phyloP scores from a whole-genome alignment of 2,113 vertebrate species.

The Formicarius rufipectus region DNA sequence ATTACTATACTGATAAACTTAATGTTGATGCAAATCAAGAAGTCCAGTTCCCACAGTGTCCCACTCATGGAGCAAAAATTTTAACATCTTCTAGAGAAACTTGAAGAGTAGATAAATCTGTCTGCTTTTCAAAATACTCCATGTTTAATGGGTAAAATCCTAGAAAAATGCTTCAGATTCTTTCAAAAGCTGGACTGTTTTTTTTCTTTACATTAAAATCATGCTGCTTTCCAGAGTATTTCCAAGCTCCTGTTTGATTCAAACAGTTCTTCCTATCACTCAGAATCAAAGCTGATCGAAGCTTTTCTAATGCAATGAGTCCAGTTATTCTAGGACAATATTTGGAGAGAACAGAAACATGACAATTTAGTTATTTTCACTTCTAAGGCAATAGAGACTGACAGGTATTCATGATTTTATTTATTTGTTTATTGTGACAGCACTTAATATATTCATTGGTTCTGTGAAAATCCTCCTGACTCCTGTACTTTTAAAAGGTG shows the following conservation, averaged over 20 bases:
- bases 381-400: background rate
- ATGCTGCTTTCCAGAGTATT: background rate
- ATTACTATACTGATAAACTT: background rate
- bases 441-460: constrained; percentile 17
- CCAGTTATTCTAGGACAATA: background rate
- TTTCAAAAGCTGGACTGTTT: background rate
- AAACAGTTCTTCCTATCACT: background rate
- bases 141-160: background rate
- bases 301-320: background rate
- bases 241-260: background rate
- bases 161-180: background rate
- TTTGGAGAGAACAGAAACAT: background rate
- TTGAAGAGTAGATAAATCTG: background rate
- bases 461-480: background rate
- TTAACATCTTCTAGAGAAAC: background rate
- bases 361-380: background rate
- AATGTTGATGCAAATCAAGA: background rate
- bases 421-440: background rate
- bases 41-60: background rate
- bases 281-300: background rate
- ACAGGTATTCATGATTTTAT: background rate
- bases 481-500: constrained; percentile 32
- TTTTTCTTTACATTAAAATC: background rate
- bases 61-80: background rate
- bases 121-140: background rate